Evolutionary conservation across 2,113 vertebrate species (phyloP), one percentile per base, ranked within the genome.

Genomic region (Phocoena phocoena): DNA sequence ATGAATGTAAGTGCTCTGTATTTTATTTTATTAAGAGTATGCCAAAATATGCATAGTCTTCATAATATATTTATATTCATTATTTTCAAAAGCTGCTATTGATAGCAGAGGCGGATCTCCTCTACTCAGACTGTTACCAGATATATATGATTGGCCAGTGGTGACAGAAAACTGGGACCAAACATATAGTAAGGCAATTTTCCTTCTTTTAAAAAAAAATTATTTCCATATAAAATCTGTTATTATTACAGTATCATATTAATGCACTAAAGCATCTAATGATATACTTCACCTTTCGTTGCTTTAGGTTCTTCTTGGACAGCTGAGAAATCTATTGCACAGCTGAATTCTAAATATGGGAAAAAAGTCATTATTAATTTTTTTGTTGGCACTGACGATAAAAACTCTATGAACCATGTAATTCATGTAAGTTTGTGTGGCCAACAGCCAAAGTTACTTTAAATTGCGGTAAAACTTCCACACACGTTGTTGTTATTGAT

Each of bases 381-480:
- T 97, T 99, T 99, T 96, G 98, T 99, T 38, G 99, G 99, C 97
- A 99, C 99, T 1, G 99, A 99, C 60, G 99, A 99, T 95, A 99
- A 99, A 96, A 99, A 99, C 98, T 99, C 99, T 96, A 98, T 98
- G 73, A 98, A 99, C 11, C 98, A 99, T 68, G 99, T 99, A 97
- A 99, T 99, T 98, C 99, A 99, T 81, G 99, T 99, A 99, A 98
- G 99, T 99, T 95, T 98, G 88, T 80, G 41, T 92, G 68, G n/a
- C 26, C 41, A 11, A 15, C 50, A 3, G 71, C 73, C 65, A 74
- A 60, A 67, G 14, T 90, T 55, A 26, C 81, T 55, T 58, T 26
- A 41, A 93, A 89, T 41, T 70, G 20, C 73, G 91, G 65, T 67
- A 92, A 93, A 92, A 58, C 17, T 53, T 62, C 38, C 70, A 68